These are phyloP conservation scores for Actinemys pallida DNA, from an alignment of 2,113 vertebrate genomes.

Conservation along the genomic window DNA sequence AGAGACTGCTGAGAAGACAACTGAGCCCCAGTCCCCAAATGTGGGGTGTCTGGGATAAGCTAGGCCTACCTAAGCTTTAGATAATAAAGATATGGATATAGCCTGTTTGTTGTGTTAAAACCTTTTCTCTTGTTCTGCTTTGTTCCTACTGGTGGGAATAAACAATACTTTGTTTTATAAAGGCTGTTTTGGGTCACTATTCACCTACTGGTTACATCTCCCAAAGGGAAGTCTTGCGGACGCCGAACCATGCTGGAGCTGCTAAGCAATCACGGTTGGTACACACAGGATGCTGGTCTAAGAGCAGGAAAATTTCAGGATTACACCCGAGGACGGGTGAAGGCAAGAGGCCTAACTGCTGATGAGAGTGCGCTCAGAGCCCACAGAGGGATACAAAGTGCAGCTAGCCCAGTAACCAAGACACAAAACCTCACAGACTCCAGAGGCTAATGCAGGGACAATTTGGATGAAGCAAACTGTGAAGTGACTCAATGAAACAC, in stretches of 20 bases:
- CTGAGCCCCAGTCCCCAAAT: background rate
- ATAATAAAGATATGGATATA: background rate
- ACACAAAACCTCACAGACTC: background rate
- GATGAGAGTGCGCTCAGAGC: background rate
- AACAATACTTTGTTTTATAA: background rate
- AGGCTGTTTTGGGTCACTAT: background rate
- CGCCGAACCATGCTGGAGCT: background rate
- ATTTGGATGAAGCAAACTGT: background rate
- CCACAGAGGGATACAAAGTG: background rate
- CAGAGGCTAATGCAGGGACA: background rate
- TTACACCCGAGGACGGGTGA: background rate
- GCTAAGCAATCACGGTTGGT: background rate
- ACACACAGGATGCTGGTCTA: background rate
- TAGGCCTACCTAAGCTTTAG: background rate
- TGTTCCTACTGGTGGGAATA: background rate
- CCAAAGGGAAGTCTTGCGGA: background rate
- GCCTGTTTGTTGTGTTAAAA: background rate
- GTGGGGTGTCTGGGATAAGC: background rate
- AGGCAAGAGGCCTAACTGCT: background rate
- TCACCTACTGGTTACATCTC: background rate
- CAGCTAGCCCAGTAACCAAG: background rate
- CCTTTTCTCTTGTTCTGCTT: background rate
- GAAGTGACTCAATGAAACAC: background rate
- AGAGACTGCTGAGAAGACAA: background rate
- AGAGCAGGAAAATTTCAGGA: background rate